These are phyloP conservation scores for Oncorhynchus kisutch DNA, from an alignment of 2,113 vertebrate species.

Conservation along the genomic window DNA sequence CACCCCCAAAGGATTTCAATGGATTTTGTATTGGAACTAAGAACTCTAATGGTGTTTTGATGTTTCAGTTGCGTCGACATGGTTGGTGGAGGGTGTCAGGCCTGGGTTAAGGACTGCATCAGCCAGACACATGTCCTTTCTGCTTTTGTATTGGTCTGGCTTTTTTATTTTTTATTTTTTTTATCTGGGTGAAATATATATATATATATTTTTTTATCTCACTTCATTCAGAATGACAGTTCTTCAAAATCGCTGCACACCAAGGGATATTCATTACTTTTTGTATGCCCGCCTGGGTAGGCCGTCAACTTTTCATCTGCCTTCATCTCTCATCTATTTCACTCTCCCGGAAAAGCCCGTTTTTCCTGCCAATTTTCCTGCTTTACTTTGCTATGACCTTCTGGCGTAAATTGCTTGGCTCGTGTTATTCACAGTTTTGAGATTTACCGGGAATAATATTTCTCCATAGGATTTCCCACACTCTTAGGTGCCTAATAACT, in stretches of 20 bases:
- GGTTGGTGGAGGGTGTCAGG: conserved; percentile 66
- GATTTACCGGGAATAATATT: conserved; percentile 77
- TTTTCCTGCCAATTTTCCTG: conserved; percentile 60
- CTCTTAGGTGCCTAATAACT: conserved; percentile 77
- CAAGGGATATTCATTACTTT: conserved; percentile 80
- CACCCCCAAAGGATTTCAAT: no score
- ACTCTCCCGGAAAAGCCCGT: conserved; percentile 69
- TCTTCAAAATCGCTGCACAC: conserved; percentile 75
- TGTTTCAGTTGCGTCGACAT: conserved; percentile 63
- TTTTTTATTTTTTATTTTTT: conserved; percentile 43
- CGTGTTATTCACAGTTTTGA: conserved; percentile 79
- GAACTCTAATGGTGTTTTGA: conserved; percentile 60
- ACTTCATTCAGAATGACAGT: conserved; percentile 79
- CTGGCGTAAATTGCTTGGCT: conserved; percentile 76
- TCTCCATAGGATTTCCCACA: conserved; percentile 72
- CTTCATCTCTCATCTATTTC: conserved; percentile 79
- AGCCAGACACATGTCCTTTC: conserved; percentile 75
- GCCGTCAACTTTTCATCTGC: conserved; percentile 77
- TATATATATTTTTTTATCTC: conserved; percentile 68
- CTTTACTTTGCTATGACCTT: conserved; percentile 81
- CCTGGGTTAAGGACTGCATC: conserved; percentile 72
- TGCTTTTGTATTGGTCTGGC: conserved; percentile 65
- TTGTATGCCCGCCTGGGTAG: conserved; percentile 74
- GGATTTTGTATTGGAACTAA: background rate
- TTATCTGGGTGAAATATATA: conserved; percentile 74